Conservation (phyloP, 2,797 vertebrate genomes). For the Dendrocincla tyrannina region DNA sequence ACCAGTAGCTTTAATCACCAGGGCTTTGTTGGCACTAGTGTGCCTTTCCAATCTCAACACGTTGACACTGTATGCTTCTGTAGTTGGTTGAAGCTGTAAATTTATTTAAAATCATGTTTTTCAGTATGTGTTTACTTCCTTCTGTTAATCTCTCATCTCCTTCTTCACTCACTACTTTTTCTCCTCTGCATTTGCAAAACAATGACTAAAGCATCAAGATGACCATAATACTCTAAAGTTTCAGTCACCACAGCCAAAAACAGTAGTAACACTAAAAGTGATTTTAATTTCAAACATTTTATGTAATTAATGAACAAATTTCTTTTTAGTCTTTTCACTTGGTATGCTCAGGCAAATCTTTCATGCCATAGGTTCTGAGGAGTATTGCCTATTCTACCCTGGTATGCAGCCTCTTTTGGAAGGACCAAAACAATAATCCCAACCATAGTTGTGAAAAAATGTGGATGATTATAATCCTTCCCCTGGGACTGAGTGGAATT, state of each 20-base stretch:
- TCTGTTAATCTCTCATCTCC: background rate
- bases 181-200: background rate
- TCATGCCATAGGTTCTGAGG: background rate
- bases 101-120: background rate
- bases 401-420: background rate
- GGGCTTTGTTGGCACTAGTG: background rate
- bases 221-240: background rate
- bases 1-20: background rate
- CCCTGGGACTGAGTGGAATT: background rate
- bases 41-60: background rate
- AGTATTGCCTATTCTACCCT: background rate
- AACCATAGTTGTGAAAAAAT: background rate
- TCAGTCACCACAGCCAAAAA: background rate
- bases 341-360: background rate
- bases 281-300: background rate
- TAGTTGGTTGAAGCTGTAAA: background rate
- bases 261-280: background rate
- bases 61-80: background rate
- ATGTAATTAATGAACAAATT: background rate
- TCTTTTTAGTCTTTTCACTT: background rate
- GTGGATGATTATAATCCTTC: background rate
- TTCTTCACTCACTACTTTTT: background rate
- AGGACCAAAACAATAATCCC: background rate
- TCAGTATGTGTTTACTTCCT: background rate
- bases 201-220: background rate